Conservation (phyloP, 92 coral and sea anemone species). For the Virgularia gustaviana region DNA sequence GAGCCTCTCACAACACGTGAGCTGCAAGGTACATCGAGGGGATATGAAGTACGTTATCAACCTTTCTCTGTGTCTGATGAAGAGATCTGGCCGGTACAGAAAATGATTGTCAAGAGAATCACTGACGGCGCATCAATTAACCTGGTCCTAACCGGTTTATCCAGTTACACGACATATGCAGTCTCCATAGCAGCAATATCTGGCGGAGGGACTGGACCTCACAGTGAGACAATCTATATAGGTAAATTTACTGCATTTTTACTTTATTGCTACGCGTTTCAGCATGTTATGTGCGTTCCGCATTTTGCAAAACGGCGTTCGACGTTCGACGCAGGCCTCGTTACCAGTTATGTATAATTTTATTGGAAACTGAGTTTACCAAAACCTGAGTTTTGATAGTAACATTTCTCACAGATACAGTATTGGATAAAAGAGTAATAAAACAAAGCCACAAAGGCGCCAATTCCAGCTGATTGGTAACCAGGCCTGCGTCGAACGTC, state of each 20-base stretch:
- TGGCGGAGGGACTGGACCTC: constrained; percentile 11
- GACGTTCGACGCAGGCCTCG: too few relatives aligned
- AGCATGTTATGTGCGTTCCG: not conserved
- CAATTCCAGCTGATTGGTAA: too few relatives aligned
- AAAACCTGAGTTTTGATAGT: too few relatives aligned
- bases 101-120: too few relatives aligned
- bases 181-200: constrained; percentile 9
- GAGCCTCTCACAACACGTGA: constrained; percentile 54
- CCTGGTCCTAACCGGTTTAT: not conserved
- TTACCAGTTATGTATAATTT: too few relatives aligned
- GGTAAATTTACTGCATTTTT: too few relatives aligned
- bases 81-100: not conserved
- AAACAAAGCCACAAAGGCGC: too few relatives aligned
- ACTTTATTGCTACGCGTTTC: not conserved
- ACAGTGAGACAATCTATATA: not conserved
- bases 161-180: constrained; percentile 11
- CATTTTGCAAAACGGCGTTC: too few relatives aligned
- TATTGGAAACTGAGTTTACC: not conserved
- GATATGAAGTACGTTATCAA: constrained; percentile 63
- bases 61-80: constrained; percentile 61
- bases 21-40: constrained; percentile 53
- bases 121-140: too few relatives aligned
- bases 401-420: too few relatives aligned
- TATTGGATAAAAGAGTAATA: not conserved
- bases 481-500: too few relatives aligned